Conservation (phyloP, 1,140 invertebrate genomes). For the Procambarus clarkii region DNA sequence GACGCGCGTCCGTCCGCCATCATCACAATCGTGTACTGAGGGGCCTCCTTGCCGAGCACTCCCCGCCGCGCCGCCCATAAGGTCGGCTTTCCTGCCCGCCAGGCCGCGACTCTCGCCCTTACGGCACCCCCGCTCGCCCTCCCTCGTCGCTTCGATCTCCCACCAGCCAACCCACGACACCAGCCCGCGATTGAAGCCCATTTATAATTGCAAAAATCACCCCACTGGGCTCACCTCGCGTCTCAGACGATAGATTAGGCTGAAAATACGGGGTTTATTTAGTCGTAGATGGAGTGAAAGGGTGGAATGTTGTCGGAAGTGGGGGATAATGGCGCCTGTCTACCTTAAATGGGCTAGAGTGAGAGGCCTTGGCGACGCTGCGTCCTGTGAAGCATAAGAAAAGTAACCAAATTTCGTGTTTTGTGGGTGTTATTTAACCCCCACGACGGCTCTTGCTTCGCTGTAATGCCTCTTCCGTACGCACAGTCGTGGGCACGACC, state of each 20-base stretch:
- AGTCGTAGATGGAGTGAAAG: no score
- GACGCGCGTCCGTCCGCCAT: constrained; percentile 64
- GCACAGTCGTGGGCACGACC: no score
- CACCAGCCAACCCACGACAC: not conserved
- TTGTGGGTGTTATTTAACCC: not conserved
- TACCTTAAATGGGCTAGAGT: not conserved
- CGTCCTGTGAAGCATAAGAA: constrained; percentile 2
- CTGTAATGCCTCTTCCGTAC: no score
- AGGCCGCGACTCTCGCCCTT: constrained; percentile 20
- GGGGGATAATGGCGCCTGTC: not conserved
- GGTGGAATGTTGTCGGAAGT: no score
- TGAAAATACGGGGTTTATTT: no score
- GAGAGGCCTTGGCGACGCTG: constrained; percentile 13
- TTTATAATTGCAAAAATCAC: no score
- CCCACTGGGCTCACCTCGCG: no score
- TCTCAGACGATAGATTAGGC: no score
- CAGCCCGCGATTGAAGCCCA: not conserved
- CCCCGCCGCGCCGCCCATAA: constrained; percentile 37
- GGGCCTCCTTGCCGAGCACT: constrained; percentile 62
- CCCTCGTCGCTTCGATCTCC: constrained; percentile 66
- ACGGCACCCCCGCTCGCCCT: constrained; percentile 22
- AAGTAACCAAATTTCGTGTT: constrained; percentile 5
- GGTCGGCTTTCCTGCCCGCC: constrained; percentile 1
- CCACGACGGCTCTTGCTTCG: not conserved
- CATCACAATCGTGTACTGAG: constrained; percentile 62